Evolutionary conservation across 2,888 invertebrate species (phyloP).

Genomic region (Neoitamus cyanurus): DNA sequence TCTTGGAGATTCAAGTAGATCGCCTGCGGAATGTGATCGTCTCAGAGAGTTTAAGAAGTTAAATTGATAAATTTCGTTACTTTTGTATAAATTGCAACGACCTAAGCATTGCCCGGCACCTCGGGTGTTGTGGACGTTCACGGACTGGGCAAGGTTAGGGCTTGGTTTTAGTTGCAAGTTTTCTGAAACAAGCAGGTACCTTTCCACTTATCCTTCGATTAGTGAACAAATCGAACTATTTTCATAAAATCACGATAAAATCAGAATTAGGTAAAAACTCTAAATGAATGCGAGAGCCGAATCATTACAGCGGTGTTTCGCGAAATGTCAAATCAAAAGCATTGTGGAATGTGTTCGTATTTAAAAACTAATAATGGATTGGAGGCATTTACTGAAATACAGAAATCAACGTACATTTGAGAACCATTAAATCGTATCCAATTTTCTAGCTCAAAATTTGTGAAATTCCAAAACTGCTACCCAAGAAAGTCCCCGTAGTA

Average conservation of each 20-base stretch:
- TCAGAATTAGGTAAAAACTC: too few species aligned
- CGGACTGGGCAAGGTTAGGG: not conserved
- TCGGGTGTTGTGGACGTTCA: not conserved
- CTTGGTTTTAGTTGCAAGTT: not conserved
- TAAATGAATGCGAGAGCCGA: not conserved
- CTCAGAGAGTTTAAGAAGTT: not conserved
- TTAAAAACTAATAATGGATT: too few species aligned
- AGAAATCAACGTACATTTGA: too few species aligned
- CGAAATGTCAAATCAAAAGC: too few species aligned
- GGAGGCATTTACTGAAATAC: too few species aligned
- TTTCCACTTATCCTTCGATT: not conserved
- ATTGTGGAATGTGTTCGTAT: too few species aligned
- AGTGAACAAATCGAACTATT: not conserved
- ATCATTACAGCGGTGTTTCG: not conserved
- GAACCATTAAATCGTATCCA: too few species aligned
- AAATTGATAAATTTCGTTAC: not conserved
- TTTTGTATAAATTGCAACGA: not conserved
- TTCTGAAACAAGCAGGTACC: not conserved
- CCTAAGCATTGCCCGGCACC: not conserved
- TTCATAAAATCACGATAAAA: not conserved
- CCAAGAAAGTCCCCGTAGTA: not conserved
- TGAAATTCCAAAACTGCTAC: not conserved
- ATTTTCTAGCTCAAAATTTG: too few species aligned
- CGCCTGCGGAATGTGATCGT: not conserved
- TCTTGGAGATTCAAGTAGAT: not conserved